Percentiles rank a stretch among this genome's conserved stretches.
phyloP scores from a whole-genome alignment of 2,888 invertebrate species.

The Nasonia oneida region DNA sequence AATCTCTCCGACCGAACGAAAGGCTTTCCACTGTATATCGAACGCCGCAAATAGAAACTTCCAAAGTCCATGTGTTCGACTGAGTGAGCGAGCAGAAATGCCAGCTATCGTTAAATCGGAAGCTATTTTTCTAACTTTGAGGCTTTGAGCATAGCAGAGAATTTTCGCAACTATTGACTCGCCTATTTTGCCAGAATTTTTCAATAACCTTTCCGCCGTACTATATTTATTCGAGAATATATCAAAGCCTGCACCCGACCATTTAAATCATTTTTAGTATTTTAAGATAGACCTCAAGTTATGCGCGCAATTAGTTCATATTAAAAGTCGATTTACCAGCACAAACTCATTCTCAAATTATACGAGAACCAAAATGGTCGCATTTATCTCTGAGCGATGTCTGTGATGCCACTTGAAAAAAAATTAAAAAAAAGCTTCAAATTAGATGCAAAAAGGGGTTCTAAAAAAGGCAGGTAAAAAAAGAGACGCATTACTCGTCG shows the following conservation, averaged over 20 bases:
- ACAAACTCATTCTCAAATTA: no score
- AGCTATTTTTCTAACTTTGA: conserved; percentile 47
- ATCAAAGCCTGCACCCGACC: background rate
- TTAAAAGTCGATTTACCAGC: no score
- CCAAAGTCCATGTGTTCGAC: background rate
- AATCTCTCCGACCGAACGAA: background rate
- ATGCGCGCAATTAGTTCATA: no score
- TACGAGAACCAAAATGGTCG: no score
- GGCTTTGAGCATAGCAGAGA: background rate
- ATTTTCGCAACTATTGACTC: conserved; percentile 26
- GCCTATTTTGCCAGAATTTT: background rate
- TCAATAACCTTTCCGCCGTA: no score
- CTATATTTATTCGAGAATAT: no score
- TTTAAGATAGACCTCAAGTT: no score
- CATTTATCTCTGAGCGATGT: no score
- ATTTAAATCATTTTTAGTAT: no score
- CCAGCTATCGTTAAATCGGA: conserved; percentile 31
- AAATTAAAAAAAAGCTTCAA: background rate
- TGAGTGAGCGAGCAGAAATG: background rate
- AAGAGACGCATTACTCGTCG: conserved; percentile 15
- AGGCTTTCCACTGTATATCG: background rate
- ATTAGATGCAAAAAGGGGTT: background rate
- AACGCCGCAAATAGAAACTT: conserved; percentile 49
- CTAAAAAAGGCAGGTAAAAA: background rate
- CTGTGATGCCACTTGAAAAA: background rate